Conservation (phyloP, 1,140 invertebrate genomes). For the Homalodisca vitripennis region DNA sequence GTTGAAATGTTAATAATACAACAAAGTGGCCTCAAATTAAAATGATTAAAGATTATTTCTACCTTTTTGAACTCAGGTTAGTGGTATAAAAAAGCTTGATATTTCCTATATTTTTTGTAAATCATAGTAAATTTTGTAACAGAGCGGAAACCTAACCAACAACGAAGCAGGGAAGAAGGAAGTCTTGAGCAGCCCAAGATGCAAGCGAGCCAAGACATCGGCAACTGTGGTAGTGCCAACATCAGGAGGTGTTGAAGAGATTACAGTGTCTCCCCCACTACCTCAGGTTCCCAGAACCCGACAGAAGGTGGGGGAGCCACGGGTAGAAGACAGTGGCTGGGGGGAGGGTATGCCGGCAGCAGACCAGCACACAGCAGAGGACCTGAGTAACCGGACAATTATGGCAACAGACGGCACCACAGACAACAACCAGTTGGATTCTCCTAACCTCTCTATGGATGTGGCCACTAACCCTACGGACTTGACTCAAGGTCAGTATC, state of each 20-base stretch:
- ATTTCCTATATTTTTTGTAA: too few relatives aligned
- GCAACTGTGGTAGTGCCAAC: background rate
- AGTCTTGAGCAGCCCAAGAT: background rate
- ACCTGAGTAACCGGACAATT: background rate
- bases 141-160: too few relatives aligned
- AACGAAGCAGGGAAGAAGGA: too few relatives aligned
- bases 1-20: too few relatives aligned
- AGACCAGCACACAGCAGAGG: slow-evolving; percentile 16
- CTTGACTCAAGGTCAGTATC: slow-evolving; percentile 8
- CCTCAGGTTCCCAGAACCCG: background rate
- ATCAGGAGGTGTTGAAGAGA: background rate
- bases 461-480: background rate
- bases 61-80: too few relatives aligned
- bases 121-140: too few relatives aligned
- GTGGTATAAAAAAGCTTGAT: too few relatives aligned
- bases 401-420: background rate
- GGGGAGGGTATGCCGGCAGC: background rate
- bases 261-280: background rate
- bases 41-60: too few relatives aligned
- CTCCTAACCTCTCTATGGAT: background rate
- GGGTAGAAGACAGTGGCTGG: too few relatives aligned
- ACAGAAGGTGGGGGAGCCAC: too few relatives aligned
- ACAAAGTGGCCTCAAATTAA: too few relatives aligned
- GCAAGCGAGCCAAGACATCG: background rate
- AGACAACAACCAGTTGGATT: background rate